phyloP scores from a whole-genome alignment of 2,113 vertebrate genomes.

The Eidolon helvum region DNA sequence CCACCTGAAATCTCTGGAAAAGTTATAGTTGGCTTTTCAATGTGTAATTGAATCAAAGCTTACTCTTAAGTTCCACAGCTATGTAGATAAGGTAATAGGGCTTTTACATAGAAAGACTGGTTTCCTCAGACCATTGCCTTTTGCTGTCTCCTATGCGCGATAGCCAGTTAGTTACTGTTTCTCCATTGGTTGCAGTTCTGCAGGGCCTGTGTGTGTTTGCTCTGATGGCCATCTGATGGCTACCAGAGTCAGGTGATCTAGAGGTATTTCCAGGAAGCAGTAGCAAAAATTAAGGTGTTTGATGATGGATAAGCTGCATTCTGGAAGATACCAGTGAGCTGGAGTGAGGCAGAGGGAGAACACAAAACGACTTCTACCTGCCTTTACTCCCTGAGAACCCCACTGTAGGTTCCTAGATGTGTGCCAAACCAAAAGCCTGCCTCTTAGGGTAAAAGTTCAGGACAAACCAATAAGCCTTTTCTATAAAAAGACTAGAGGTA shows the following conservation, averaged over 20 bases:
- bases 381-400: background rate
- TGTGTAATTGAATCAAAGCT: background rate
- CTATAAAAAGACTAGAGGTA: background rate
- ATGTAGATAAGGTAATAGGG: background rate
- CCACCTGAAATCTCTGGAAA: background rate
- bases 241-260: background rate
- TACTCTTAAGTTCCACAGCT: background rate
- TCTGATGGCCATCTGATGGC: too few species aligned
- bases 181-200: background rate
- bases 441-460: accelerated
- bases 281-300: background rate
- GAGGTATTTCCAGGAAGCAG: background rate
- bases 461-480: background rate
- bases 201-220: background rate
- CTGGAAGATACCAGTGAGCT: background rate
- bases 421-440: background rate
- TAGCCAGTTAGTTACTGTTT: background rate
- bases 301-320: background rate
- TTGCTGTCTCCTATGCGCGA: background rate
- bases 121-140: background rate
- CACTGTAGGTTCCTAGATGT: background rate
- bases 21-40: background rate
- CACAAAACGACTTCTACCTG: background rate
- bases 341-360: background rate
- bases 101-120: background rate